These are phyloP conservation scores for Hypena proboscidalis DNA, from an alignment of 2,888 invertebrate genomes.

Conservation along the genomic window DNA sequence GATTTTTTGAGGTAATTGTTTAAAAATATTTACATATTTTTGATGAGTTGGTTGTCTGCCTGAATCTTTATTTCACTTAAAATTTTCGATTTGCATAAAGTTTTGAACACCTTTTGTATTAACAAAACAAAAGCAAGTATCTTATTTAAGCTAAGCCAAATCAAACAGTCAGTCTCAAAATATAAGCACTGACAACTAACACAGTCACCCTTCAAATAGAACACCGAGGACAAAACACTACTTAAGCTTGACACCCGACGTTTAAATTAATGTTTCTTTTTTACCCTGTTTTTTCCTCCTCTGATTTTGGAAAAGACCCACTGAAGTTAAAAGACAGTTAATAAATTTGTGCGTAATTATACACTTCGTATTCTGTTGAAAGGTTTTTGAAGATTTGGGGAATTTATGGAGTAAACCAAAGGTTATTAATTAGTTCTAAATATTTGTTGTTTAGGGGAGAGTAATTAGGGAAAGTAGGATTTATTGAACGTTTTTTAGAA, in stretches of 20 bases:
- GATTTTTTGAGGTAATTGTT: too few relatives aligned
- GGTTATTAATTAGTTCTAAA: constrained; percentile 44
- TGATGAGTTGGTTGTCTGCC: too few relatives aligned
- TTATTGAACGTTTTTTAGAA: not conserved
- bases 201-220: constrained; percentile 40
- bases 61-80: too few relatives aligned
- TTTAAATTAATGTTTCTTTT: constrained; percentile 63
- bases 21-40: too few relatives aligned
- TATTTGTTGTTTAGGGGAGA: constrained; percentile 26
- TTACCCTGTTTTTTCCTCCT: constrained; percentile 10
- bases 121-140: too few relatives aligned
- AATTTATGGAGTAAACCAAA: constrained; percentile 59
- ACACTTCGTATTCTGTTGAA: constrained; percentile 77
- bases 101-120: too few relatives aligned
- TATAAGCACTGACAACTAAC: constrained; percentile 2
- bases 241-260: constrained; percentile 64
- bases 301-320: constrained; percentile 51
- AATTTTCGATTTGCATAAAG: too few relatives aligned
- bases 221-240: constrained; percentile 63
- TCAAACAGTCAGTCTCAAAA: not conserved
- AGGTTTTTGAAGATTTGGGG: constrained; percentile 68
- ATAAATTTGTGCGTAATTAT: constrained; percentile 80
- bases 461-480: constrained; percentile 27
- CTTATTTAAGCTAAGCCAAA: too few relatives aligned
- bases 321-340: constrained; percentile 57